Percentiles rank a stretch among this genome's conserved stretches.
phyloP scores from a whole-genome alignment of 2,888 invertebrate species.

The Tipula confusa region DNA sequence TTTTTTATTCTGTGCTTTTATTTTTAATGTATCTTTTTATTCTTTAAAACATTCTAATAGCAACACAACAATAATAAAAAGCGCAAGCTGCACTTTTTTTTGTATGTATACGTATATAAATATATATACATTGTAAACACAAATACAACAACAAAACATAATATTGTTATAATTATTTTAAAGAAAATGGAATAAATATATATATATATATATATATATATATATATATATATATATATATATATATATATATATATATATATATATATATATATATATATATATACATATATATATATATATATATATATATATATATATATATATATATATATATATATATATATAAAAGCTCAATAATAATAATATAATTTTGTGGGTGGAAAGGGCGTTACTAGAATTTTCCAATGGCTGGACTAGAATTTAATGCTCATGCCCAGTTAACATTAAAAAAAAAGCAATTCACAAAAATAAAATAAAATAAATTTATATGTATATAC shows the following conservation, averaged over 20 bases:
- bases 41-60: not conserved
- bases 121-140: not conserved
- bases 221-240: too few species aligned
- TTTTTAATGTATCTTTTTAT: not conserved
- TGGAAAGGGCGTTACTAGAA: slow-evolving; percentile 42
- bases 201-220: too few species aligned
- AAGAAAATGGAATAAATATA: slow-evolving; percentile 7
- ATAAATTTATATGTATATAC: slow-evolving; percentile 21
- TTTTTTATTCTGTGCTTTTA: not conserved
- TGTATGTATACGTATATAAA: too few species aligned
- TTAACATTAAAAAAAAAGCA: slow-evolving; percentile 34
- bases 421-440: slow-evolving; percentile 42
- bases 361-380: slow-evolving; percentile 33
- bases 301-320: too few species aligned
- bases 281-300: too few species aligned
- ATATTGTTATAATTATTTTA: not conserved
- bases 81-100: slow-evolving; percentile 4
- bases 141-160: not conserved
- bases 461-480: slow-evolving; percentile 32
- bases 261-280: too few species aligned
- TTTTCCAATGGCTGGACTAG: slow-evolving; percentile 41
- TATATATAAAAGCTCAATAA: slow-evolving; percentile 14
- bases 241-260: too few species aligned
- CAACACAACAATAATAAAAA: not conserved
- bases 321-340: too few species aligned